A percentile compares a stretch with the other conserved stretches of the same genome.
phyloP scores from a whole-genome alignment of 2,113 vertebrate genomes.

The Callionymus lyra region DNA sequence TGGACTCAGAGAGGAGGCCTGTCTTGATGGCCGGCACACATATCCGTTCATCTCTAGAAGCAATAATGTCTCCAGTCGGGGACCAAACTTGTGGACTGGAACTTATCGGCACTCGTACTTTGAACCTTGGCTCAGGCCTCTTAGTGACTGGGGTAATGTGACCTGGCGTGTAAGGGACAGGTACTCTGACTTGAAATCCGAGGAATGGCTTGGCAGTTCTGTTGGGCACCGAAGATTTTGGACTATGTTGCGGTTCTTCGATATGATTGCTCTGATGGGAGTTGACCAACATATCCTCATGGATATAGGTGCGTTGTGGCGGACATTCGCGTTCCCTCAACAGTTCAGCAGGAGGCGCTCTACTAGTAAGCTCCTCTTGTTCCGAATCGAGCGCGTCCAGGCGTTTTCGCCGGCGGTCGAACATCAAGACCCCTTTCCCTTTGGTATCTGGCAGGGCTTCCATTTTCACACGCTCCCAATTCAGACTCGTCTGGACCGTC shows the following conservation, averaged over 20 bases:
- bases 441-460: constrained; percentile 79
- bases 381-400: constrained; percentile 83
- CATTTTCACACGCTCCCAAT: constrained; percentile 78
- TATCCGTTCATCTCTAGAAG: constrained; percentile 92
- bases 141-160: constrained; percentile 55
- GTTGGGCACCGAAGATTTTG: constrained; percentile 68
- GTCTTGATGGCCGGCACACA: constrained; percentile 85
- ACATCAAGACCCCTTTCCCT: constrained; percentile 93
- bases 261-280: constrained; percentile 49
- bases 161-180: constrained; percentile 60
- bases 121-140: constrained; percentile 69
- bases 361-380: constrained; percentile 74
- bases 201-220: constrained; percentile 85
- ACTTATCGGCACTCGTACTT: constrained; percentile 56
- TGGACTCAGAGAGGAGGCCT: constrained; percentile 81
- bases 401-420: constrained; percentile 82
- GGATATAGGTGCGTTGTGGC: constrained; percentile 21
- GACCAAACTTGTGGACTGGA: constrained; percentile 68
- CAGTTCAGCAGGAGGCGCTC: constrained; percentile 51
- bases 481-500: constrained; percentile 58
- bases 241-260: constrained; percentile 50
- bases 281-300: constrained; percentile 30
- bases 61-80: constrained; percentile 77
- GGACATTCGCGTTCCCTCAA: constrained; percentile 35
- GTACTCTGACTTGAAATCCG: constrained; percentile 58